Percentiles rank a stretch among this genome's conserved stretches.
Evolutionary conservation across 1,140 invertebrate species (phyloP).

Genomic region (Teleogryllus occipitalis): DNA sequence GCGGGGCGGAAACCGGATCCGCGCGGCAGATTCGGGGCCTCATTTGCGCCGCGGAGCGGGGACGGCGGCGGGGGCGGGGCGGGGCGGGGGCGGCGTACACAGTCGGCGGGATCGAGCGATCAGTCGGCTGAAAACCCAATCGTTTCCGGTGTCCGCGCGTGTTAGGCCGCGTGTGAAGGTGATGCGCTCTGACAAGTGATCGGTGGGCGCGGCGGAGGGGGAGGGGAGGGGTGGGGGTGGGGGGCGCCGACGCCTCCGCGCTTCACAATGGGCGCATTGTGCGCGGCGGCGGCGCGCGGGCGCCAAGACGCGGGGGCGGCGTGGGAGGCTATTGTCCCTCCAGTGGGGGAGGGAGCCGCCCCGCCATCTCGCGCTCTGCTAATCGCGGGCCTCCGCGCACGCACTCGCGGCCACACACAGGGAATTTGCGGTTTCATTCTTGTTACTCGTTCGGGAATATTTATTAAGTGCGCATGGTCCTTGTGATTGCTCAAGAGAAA

Average conservation of each 20-base stretch:
- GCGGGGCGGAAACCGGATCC: not conserved
- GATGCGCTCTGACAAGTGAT: conserved; percentile 8
- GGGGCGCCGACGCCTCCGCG: no score
- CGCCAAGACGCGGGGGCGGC: not conserved
- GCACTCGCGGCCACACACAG: no score
- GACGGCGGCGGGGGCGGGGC: no score
- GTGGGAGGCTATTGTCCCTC: not conserved
- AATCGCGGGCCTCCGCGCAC: no score
- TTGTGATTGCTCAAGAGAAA: no score
- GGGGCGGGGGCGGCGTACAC: not conserved
- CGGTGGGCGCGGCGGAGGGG: no score
- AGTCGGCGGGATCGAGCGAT: conserved; percentile 15
- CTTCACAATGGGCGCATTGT: not conserved
- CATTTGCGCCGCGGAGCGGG: not conserved
- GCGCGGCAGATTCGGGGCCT: not conserved
- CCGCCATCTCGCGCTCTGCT: no score
- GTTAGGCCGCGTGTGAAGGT: conserved; percentile 15
- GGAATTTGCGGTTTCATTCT: no score
- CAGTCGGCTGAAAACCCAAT: conserved; percentile 20
- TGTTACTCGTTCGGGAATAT: no score
- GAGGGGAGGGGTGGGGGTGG: not conserved
- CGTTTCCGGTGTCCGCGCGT: conserved; percentile 18
- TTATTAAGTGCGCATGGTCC: no score
- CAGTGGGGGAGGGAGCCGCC: not conserved
- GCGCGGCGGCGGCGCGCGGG: no score